These are phyloP conservation scores for Halcyon smyrnensis DNA, from an alignment of 2,797 vertebrate species.

Conservation along the genomic window DNA sequence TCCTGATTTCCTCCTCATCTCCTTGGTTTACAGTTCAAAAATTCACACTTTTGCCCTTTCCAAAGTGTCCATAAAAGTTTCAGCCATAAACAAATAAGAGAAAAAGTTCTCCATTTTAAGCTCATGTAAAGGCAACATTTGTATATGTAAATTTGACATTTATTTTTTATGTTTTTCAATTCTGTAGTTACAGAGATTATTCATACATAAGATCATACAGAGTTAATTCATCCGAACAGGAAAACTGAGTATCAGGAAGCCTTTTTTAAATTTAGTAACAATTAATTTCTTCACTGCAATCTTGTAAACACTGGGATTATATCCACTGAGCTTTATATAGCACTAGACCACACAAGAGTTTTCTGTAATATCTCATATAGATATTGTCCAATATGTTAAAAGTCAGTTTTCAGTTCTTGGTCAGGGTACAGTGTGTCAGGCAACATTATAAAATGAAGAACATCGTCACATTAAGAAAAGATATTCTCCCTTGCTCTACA, in stretches of 20 bases:
- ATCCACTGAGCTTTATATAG: not conserved
- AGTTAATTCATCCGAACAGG: not conserved
- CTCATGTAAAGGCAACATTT: not conserved
- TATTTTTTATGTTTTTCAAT: not conserved
- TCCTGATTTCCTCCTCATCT: not conserved
- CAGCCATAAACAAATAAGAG: not conserved
- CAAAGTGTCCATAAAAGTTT: not conserved
- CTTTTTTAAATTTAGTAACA: not conserved
- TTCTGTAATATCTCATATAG: not conserved
- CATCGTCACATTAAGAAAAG: not conserved
- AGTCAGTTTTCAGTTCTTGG: not conserved
- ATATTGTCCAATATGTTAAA: not conserved
- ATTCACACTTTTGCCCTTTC: not conserved
- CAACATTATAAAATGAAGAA: not conserved
- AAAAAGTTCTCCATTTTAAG: not conserved
- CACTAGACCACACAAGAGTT: not conserved
- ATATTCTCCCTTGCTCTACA: not conserved
- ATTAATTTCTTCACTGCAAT: not conserved
- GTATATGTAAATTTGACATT: not conserved
- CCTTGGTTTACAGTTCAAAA: not conserved
- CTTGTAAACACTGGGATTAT: not conserved
- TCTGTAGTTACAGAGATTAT: not conserved
- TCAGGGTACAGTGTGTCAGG: not conserved
- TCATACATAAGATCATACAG: not conserved
- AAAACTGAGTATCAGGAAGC: not conserved